These are phyloP conservation scores for Arrhamphus sclerolepis DNA, from an alignment of 2,797 vertebrate genomes.

Conservation along the genomic window DNA sequence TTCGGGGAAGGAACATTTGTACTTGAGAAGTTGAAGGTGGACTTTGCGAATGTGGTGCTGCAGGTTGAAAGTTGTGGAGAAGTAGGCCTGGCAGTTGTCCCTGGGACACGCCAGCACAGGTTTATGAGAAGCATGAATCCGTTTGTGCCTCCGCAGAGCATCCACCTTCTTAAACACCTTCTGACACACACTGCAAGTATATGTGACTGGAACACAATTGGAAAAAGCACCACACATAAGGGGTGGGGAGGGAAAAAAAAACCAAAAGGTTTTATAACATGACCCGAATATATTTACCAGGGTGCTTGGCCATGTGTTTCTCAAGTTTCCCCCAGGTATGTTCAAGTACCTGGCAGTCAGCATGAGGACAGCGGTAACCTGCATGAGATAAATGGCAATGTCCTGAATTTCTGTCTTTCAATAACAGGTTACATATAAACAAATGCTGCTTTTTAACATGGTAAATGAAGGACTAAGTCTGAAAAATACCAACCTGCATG, in stretches of 20 bases:
- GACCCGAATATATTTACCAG: conserved; percentile 58
- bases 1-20: conserved; percentile 77
- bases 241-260: not conserved
- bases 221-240: not conserved
- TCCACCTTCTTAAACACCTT: conserved; percentile 72
- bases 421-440: not conserved
- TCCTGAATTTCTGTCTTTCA: not conserved
- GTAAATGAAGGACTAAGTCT: not conserved
- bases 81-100: conserved; percentile 78
- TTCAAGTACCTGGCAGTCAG: conserved; percentile 69
- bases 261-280: not conserved
- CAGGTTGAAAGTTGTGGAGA: conserved; percentile 86
- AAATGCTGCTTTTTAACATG: conserved; percentile 27
- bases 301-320: conserved; percentile 78
- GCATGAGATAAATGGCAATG: not conserved
- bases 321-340: conserved; percentile 76
- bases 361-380: conserved; percentile 80
- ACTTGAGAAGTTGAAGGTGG: conserved; percentile 82
- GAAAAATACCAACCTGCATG: conserved; percentile 73
- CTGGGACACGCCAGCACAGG: conserved; percentile 79
- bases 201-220: conserved; percentile 39
- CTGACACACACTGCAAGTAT: conserved; percentile 74
- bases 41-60: conserved; percentile 86
- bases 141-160: conserved; percentile 76
- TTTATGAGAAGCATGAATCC: conserved; percentile 73